A percentile compares a stretch with the other conserved stretches of the same genome.
Evolutionary conservation across 2,888 invertebrate genomes (phyloP).

Genomic region (Eugnorisma glareosa): DNA sequence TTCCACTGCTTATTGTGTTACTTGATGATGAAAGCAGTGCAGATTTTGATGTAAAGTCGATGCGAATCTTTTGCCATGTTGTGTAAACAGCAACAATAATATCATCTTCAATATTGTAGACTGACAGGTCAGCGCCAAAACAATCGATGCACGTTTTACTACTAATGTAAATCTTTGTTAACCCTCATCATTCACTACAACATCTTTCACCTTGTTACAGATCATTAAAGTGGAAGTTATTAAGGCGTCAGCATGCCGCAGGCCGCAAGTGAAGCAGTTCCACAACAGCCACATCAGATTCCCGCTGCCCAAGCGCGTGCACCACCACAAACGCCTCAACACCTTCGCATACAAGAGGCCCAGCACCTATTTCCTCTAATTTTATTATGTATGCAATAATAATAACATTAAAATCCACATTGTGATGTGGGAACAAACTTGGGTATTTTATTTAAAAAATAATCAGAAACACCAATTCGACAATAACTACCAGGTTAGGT

Average conservation of each 20-base stretch:
- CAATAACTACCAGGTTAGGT: not conserved
- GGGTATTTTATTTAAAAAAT: slow-evolving; percentile 43
- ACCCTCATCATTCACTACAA: not conserved
- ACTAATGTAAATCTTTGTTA: not conserved
- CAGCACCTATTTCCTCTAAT: slow-evolving; percentile 93
- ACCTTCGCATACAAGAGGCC: slow-evolving; percentile 96
- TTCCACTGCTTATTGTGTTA: not conserved
- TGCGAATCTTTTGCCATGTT: not conserved
- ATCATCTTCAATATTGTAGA: not conserved
- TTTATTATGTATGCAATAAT: slow-evolving; percentile 75
- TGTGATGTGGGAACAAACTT: slow-evolving; percentile 73
- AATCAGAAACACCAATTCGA: not conserved
- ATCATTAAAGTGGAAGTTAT: slow-evolving; percentile 99
- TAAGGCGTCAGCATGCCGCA: slow-evolving; percentile 96
- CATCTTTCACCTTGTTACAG: slow-evolving; percentile 85
- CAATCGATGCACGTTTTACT: not conserved
- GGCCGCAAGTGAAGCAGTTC: slow-evolving; percentile 99
- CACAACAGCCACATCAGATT: slow-evolving; percentile 99
- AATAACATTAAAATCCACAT: slow-evolving; percentile 80
- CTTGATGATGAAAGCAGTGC: not conserved
- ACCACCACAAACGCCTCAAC: slow-evolving; percentile 95
- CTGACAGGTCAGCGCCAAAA: not conserved
- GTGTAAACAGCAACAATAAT: not conserved
- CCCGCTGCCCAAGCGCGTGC: slow-evolving; percentile 98
- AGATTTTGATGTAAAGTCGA: not conserved